phyloP scores from a whole-genome alignment of 2,888 invertebrate genomes.

The Escarpia spicata region DNA sequence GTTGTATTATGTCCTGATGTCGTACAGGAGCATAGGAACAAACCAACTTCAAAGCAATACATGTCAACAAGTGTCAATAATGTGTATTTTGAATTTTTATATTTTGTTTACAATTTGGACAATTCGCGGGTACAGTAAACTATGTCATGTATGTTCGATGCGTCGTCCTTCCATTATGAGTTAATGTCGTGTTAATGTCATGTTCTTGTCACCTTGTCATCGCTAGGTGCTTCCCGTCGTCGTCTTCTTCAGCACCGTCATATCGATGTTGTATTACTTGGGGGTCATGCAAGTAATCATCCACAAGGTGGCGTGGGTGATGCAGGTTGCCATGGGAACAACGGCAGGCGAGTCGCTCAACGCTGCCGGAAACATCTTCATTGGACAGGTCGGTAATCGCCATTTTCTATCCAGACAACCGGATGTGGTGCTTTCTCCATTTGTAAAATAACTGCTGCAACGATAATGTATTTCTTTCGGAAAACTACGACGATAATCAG shows the following conservation, averaged over 20 bases:
- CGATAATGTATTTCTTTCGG: no score
- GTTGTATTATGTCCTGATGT: no score
- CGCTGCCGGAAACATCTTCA: constrained; percentile 91
- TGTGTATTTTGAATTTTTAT: no score
- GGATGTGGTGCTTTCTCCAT: no score
- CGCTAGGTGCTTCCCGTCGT: constrained; percentile 80
- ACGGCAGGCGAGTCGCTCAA: constrained; percentile 95
- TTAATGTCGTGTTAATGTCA: neutral
- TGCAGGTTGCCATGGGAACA: constrained; percentile 78
- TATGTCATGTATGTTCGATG: neutral
- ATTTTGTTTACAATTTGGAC: no score
- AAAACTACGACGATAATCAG: no score
- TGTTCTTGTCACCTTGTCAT: neutral
- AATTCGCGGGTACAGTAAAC: no score
- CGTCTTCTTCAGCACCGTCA: constrained; percentile 90
- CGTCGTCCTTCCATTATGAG: neutral
- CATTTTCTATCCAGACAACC: no score
- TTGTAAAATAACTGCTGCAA: no score
- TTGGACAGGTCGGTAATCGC: constrained; percentile 80
- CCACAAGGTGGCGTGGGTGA: constrained; percentile 79
- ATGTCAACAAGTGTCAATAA: no score
- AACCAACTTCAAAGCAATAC: no score
- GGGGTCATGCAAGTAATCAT: constrained; percentile 87
- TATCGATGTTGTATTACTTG: constrained; percentile 86
- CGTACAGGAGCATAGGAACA: no score